Base-by-base conservation (phyloP, 2,888 invertebrate species). In the Chymomyza amoena region DNA sequence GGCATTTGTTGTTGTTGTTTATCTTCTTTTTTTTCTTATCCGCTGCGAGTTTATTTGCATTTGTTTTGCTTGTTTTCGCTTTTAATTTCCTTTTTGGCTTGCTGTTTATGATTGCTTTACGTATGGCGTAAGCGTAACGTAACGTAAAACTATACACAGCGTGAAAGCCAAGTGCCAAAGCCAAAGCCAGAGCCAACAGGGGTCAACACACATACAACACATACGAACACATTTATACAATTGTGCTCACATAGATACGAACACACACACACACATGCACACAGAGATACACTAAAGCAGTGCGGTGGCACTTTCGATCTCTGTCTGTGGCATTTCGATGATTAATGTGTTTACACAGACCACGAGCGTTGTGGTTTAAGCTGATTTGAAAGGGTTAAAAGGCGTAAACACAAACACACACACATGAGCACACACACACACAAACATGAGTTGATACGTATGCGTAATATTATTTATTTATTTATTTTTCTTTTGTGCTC, bases 321-420 rank as follows among this genome's bases (percentile, higher is more conserved):
- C 87, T 88, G 88, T 87, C 87, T 84, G 84, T 84, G 88, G 88
- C 87, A 87, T 81, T 84, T 78, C 85, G 84, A 88, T 84, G 84
- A 84, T 84, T 88, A 84, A 84, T 84, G 84, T 84, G 88, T 87
- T 88, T 84, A 88, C 84, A 87, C 76, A 84, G 76, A 78, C 84
- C 87, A 79, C 84, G 84, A 87, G 78, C 82, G 70, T 74, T 88
- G 88, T 84, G 84, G 84, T 84, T 74, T 84, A 78, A 81, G 84
- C 79, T 84, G 88, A 84, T 87, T 84, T 84, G 80, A 87, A 84
- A 87, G 84, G 84, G 88, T 84, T 84, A 87, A 87, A 87, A 84
- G 79, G 79, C 87, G 84, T 84, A 88, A 88, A 76, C 84, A 88
- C 71, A 76, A 67, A 78, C 61, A 61, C n/a, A 65, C 66, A 25